These are phyloP conservation scores for Neodontobutis hainanensis DNA, from an alignment of 2,113 vertebrate species.

Conservation along the genomic window DNA sequence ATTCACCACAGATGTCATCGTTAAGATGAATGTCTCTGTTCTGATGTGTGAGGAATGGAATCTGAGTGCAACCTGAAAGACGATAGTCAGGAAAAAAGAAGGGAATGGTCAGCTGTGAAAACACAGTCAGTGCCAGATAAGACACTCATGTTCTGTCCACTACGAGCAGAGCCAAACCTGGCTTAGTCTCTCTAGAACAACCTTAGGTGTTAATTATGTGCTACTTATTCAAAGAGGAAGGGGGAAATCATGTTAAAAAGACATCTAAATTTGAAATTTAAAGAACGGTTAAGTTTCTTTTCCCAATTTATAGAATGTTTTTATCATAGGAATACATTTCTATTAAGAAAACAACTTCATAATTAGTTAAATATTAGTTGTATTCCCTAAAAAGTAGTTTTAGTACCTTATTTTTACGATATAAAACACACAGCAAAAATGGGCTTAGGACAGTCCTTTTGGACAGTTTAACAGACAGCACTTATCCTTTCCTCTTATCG, in stretches of 20 bases:
- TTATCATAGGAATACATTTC: no score
- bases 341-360: no score
- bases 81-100: constrained; percentile 75
- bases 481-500: constrained; percentile 82
- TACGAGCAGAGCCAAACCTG: constrained; percentile 65
- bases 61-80: constrained; percentile 82
- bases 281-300: no score
- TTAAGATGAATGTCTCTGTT: constrained; percentile 87
- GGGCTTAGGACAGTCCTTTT: constrained; percentile 85
- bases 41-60: constrained; percentile 84
- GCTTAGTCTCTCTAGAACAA: constrained; percentile 52
- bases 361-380: no score
- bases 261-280: no score
- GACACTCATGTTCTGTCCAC: constrained; percentile 73
- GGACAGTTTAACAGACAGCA: constrained; percentile 88
- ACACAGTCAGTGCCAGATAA: constrained; percentile 78
- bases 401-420: no score
- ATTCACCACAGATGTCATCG: constrained; percentile 89
- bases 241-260: background rate
- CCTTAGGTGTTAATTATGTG: constrained; percentile 57
- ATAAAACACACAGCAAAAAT: constrained; percentile 70
- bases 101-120: constrained; percentile 84
- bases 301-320: no score
- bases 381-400: no score
- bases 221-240: constrained; percentile 41